Base-by-base conservation (phyloP, 2,888 invertebrate genomes). In the Syrista parreyssii region DNA sequence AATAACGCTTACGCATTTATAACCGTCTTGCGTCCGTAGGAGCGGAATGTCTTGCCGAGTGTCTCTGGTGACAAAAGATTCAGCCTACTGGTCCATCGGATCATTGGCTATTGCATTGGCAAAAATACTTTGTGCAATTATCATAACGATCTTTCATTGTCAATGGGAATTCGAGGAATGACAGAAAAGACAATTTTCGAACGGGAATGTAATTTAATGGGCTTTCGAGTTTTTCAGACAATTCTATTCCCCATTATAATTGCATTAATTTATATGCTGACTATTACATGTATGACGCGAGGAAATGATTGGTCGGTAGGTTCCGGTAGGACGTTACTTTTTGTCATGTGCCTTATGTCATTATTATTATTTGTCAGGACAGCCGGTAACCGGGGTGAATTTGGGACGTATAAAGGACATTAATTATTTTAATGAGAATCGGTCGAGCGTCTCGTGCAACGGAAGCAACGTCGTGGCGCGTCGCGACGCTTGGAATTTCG, bases 361-460 rank as follows among this genome's bases (percentile, higher is more conserved):
- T 40, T 40, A 55, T 55, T 55, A 23, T 55, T 55, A 55, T 55
- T 55, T 55, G 55, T 55, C 23, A 55, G 23, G 55, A 55, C 23
- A 55, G 55, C 55, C 23, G 23, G 9, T 55, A 55, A 23, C 23
- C 23, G 23, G 55, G 23, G 55, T 55, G 55, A 9, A 2, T 15
- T 55, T 55, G 23, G 23, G 55, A 55, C 55, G 55, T 23, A 55
- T 55, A 55, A 33, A 71, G 32, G 71, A 71, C 71, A 71, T 71
- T 71, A 32, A 71, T 71, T 71, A 71, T 71, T 71, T 71, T 71
- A 71, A 71, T 32, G 31, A 71, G 71, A 71, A 31, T 23, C 32
- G 32, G 32, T 9, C 32, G 71, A 33, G 33, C 71, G 12, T 11
- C 31, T 31, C 71, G 71, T 12, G 33, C 31, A 12, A 15, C 71